Percentiles rank a stretch among this genome's conserved stretches.
phyloP scores from a whole-genome alignment of 2,888 invertebrate genomes.

The Dicycla oo region DNA sequence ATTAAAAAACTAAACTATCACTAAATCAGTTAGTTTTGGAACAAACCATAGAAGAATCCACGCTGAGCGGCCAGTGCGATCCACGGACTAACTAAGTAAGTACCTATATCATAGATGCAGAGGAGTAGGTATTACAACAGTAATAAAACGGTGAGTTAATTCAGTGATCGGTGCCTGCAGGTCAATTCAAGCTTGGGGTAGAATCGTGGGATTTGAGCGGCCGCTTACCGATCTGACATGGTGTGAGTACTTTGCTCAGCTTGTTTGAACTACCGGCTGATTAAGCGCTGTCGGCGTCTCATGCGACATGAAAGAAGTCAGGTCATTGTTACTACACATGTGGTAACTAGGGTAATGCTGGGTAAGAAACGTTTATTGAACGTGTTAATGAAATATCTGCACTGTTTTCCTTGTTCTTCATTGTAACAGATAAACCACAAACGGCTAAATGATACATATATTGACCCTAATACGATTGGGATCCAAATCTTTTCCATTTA shows the following conservation, averaged over 20 bases:
- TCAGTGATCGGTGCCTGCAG: background rate
- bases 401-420: conserved; percentile 26
- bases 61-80: background rate
- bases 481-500: conserved; percentile 20
- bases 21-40: too few species aligned
- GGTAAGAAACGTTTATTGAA: background rate
- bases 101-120: background rate
- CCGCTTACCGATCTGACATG: conserved; percentile 9
- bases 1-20: too few species aligned
- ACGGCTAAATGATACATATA: conserved; percentile 15
- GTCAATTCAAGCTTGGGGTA: background rate
- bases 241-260: conserved; percentile 10
- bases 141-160: conserved; percentile 7
- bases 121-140: background rate
- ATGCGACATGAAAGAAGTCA: conserved; percentile 8
- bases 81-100: background rate
- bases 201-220: background rate
- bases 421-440: conserved; percentile 5
- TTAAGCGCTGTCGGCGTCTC: background rate
- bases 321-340: conserved; percentile 7
- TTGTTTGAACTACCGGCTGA: conserved; percentile 18
- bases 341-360: background rate
- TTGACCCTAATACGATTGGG: background rate
- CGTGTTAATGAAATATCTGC: background rate
- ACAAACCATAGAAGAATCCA: background rate